Conservation (phyloP, 2,113 vertebrate species). For the Ascaphus truei region DNA sequence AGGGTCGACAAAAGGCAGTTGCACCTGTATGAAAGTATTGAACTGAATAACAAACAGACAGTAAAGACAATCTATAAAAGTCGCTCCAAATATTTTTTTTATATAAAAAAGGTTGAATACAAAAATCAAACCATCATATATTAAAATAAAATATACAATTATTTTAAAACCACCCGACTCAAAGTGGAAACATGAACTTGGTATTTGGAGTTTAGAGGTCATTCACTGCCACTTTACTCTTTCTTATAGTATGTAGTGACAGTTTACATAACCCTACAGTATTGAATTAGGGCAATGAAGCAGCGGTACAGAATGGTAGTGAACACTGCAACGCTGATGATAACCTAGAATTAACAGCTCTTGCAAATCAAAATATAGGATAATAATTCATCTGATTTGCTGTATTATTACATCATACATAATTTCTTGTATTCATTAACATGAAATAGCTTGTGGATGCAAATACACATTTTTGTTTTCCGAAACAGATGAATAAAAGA, state of each 20-base stretch:
- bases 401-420: too few species aligned
- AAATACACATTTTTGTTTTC: too few species aligned
- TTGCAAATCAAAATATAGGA: neutral
- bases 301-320: slow-evolving; percentile 5
- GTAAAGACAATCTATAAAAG: too few species aligned
- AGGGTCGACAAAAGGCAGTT: too few species aligned
- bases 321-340: neutral
- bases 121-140: neutral
- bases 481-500: too few species aligned
- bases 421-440: too few species aligned
- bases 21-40: too few species aligned
- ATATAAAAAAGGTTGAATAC: too few species aligned
- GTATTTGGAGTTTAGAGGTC: slow-evolving; percentile 9
- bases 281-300: slow-evolving; percentile 2
- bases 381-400: too few species aligned
- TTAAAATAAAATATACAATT: neutral
- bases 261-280: slow-evolving; percentile 8
- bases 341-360: slow-evolving; percentile 3
- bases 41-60: too few species aligned
- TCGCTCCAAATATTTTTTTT: too few species aligned
- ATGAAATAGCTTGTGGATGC: too few species aligned
- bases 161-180: neutral
- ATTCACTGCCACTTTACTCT: neutral
- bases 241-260: neutral
- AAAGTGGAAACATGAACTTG: neutral